These are phyloP conservation scores for Bucorvus abyssinicus DNA, from an alignment of 2,797 vertebrate genomes.

Conservation along the genomic window DNA sequence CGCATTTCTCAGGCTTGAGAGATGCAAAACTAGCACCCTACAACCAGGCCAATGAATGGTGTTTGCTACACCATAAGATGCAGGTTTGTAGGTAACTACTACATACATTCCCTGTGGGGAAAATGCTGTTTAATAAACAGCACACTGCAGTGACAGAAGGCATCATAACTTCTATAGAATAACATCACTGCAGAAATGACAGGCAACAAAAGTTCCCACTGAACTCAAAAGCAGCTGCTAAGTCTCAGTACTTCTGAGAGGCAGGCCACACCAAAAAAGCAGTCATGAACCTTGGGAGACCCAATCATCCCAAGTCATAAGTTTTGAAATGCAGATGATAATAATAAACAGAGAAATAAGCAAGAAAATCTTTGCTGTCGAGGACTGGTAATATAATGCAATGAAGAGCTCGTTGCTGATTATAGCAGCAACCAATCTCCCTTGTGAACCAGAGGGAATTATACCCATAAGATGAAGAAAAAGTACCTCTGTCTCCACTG, in stretches of 20 bases:
- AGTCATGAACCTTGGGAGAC: background rate
- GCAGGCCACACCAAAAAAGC: background rate
- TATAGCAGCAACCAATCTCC: background rate
- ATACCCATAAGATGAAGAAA: background rate
- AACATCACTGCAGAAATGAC: background rate
- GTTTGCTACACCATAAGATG: background rate
- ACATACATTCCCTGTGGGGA: background rate
- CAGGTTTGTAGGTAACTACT: background rate
- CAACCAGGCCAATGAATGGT: background rate
- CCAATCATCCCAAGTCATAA: background rate
- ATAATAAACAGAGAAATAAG: constrained; percentile 11
- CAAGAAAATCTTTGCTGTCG: background rate
- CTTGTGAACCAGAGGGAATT: background rate
- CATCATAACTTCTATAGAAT: background rate
- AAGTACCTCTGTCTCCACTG: background rate
- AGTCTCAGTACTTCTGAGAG: background rate
- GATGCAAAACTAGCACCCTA: background rate
- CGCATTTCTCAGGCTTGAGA: background rate
- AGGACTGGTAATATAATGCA: background rate
- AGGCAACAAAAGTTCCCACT: background rate
- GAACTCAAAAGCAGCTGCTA: background rate
- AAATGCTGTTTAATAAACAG: background rate
- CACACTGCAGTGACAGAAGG: background rate
- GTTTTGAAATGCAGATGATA: background rate
- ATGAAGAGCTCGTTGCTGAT: background rate